Percentiles rank a stretch among this genome's conserved stretches.
phyloP scores from a whole-genome alignment of 2,888 invertebrate genomes.

The Isoperla grammatica region DNA sequence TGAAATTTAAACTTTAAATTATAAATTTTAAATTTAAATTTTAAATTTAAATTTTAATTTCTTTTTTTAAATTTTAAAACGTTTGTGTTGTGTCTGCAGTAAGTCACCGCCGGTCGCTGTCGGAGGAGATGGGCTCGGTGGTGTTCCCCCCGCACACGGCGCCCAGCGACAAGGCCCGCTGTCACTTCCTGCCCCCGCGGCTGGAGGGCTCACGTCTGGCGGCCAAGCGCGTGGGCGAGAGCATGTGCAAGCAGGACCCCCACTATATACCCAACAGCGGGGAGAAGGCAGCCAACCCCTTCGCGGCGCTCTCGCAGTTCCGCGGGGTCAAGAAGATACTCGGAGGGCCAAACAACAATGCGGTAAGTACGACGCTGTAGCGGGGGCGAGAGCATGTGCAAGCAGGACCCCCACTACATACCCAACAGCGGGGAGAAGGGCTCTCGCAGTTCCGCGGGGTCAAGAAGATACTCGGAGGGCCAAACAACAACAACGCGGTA shows the following conservation, averaged over 20 bases:
- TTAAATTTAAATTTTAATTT: no score
- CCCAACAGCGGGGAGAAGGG: constrained; percentile 52
- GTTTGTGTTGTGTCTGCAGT: constrained; percentile 46
- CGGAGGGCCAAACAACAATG: constrained; percentile 49
- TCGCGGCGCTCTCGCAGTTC: constrained; percentile 66
- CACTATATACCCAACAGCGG: constrained; percentile 64
- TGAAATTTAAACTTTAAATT: no score
- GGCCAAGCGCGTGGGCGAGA: constrained; percentile 66
- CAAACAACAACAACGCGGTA: no score
- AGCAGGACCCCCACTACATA: constrained; percentile 75
- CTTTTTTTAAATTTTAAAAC: no score
- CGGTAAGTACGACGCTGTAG: constrained; percentile 5
- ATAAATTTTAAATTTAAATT: no score
- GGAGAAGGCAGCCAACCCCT: constrained; percentile 58
- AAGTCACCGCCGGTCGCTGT: constrained; percentile 65
- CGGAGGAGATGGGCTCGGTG: constrained; percentile 61
- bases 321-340: constrained; percentile 73
- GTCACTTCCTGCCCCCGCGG: constrained; percentile 52
- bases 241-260: constrained; percentile 79
- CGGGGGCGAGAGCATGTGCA: constrained; percentile 80
- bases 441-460: constrained; percentile 73
- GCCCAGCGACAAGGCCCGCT: constrained; percentile 68
- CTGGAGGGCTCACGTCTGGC: constrained; percentile 45
- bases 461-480: constrained; percentile 65
- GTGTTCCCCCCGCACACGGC: constrained; percentile 55